Evolutionary conservation across 2,888 invertebrate genomes (phyloP).

Genomic region (Clunio marinus): DNA sequence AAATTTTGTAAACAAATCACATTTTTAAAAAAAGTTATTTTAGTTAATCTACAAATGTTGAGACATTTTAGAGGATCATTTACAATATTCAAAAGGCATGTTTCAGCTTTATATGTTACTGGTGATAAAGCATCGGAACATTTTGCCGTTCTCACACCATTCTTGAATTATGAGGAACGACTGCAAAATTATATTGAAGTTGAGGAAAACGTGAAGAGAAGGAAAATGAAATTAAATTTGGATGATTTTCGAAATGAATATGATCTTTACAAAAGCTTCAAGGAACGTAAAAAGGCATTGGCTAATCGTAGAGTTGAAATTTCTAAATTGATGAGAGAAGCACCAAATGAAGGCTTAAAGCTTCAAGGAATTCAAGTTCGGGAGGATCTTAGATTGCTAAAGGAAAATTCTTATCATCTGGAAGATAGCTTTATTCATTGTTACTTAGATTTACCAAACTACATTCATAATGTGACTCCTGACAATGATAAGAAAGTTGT

Average conservation of each 20-base stretch:
- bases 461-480: conserved; percentile 62
- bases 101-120: conserved; percentile 61
- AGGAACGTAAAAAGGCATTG: conserved; percentile 53
- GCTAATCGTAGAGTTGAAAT: conserved; percentile 55
- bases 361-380: conserved; percentile 56
- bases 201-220: conserved; percentile 55
- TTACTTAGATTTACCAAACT: conserved; percentile 66
- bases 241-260: conserved; percentile 58
- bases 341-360: conserved; percentile 52
- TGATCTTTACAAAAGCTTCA: conserved; percentile 58
- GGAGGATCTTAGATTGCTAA: conserved; percentile 62
- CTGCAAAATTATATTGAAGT: conserved; percentile 54
- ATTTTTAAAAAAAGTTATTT: too few species aligned
- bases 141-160: conserved; percentile 64
- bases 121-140: conserved; percentile 65
- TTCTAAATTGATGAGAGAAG: conserved; percentile 52
- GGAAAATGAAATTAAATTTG: conserved; percentile 57
- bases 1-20: too few species aligned
- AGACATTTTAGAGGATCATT: neutral
- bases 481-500: neutral
- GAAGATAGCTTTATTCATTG: conserved; percentile 65
- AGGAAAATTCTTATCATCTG: conserved; percentile 62
- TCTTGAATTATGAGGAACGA: conserved; percentile 60
- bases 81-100: neutral
- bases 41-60: too few species aligned